Evolutionary conservation across 2,797 vertebrate species (phyloP).

Genomic region (Anniella stebbinsi): DNA sequence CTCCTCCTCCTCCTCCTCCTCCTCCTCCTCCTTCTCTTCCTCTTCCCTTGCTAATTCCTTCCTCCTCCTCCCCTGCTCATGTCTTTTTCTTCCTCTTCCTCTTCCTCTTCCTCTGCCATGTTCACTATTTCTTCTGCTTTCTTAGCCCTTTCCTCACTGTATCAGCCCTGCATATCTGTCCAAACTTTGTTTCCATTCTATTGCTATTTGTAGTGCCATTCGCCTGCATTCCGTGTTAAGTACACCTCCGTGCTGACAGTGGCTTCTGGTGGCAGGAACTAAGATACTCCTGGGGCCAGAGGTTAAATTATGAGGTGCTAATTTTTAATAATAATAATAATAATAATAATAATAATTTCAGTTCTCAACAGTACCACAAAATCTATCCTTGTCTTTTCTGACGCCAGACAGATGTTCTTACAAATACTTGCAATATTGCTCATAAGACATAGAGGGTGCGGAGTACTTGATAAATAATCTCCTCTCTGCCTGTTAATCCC

Average conservation of each 20-base stretch:
- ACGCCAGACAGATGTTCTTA: background rate
- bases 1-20: too few relatives aligned
- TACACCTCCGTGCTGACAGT: background rate
- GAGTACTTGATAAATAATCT: slow-evolving; percentile 54
- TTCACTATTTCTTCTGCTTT: background rate
- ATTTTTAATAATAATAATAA: background rate
- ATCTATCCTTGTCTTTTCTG: background rate
- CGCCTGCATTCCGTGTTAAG: background rate
- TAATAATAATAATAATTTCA: background rate
- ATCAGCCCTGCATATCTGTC: too few relatives aligned
- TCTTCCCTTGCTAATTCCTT: too few relatives aligned
- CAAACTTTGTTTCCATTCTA: background rate
- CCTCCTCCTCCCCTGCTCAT: too few relatives aligned
- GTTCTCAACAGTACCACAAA: background rate
- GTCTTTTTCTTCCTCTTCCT: too few relatives aligned
- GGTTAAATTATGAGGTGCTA: background rate
- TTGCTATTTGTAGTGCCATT: background rate
- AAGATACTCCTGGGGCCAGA: background rate
- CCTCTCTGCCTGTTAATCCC: slow-evolving; percentile 42
- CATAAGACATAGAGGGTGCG: slow-evolving; percentile 32
- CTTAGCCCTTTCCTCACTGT: background rate
- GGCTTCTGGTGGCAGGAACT: background rate
- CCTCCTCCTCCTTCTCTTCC: too few relatives aligned
- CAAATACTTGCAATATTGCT: slow-evolving; percentile 28
- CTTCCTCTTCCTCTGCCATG: too few relatives aligned